These are phyloP conservation scores for Gracilinanus agilis DNA, from an alignment of 2,113 vertebrate genomes.

Conservation along the genomic window DNA sequence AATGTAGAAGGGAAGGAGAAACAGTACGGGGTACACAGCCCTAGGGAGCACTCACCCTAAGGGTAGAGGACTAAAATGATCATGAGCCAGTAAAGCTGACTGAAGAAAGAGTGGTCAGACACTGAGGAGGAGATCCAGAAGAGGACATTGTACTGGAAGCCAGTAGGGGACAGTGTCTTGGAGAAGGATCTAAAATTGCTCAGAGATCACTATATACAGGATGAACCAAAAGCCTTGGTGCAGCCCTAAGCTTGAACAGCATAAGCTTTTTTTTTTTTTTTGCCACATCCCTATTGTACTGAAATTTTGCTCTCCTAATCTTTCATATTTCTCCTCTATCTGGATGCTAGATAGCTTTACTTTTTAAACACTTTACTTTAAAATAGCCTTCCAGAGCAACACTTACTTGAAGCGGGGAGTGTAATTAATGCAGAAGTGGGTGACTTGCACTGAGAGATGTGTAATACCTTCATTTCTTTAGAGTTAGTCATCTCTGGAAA, in stretches of 20 bases:
- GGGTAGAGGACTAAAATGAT: neutral
- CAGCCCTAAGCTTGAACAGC: neutral
- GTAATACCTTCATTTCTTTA: slow-evolving; percentile 19
- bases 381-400: neutral
- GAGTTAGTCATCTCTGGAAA: neutral
- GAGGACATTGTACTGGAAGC: neutral
- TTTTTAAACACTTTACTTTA: neutral
- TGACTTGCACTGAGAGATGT: neutral
- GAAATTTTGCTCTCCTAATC: neutral
- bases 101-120: neutral
- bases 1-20: neutral
- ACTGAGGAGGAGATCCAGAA: neutral
- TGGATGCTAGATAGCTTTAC: neutral
- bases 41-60: neutral
- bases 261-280: neutral
- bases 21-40: neutral
- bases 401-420: neutral
- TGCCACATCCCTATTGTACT: neutral
- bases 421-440: slow-evolving; percentile 16
- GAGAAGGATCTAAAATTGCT: neutral
- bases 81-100: neutral
- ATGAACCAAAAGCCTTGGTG: neutral
- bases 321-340: neutral
- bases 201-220: neutral
- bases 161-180: neutral